Conservation (phyloP, 2,113 vertebrate species). For the human (Homo sapiens) region GRCh38 chr22:27385001-27385500, state of each 20-base stretch:
- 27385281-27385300: too few relatives aligned
- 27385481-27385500: neutral
- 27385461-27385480: neutral
- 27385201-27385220: neutral
- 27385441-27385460: neutral
- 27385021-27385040: too few relatives aligned
- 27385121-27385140: neutral
- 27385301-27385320: neutral
- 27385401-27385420: neutral
- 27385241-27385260: neutral
- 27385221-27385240: neutral
- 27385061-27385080: rapidly evolving
- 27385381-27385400: neutral
- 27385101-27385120: rapidly evolving
- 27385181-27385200: neutral
- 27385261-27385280: neutral
- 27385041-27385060: neutral
- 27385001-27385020: too few relatives aligned
- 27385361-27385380: neutral
- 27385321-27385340: too few relatives aligned
- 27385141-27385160: neutral
- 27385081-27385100: rapidly evolving
- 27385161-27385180: neutral
- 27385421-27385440: neutral
- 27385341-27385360: neutral